Base-by-base conservation (phyloP, 1,140 invertebrate species). In the Calliopsis andreniformis region DNA sequence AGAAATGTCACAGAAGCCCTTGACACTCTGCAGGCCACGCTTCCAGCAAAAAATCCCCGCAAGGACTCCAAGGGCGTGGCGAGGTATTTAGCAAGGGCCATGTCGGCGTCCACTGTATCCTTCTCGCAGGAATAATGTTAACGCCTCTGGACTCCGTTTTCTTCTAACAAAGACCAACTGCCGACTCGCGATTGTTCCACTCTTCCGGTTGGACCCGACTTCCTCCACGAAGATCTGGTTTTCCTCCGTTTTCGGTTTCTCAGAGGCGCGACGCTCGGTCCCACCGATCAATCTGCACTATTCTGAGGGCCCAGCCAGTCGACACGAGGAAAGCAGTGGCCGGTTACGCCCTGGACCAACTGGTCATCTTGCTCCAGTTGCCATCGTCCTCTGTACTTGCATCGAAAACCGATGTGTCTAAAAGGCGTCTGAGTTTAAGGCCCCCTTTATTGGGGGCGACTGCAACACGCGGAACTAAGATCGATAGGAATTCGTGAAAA, bases 121-220 rank as follows among this genome's bases (percentile, higher is more conserved):
- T 25, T 78, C 56, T 49, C 30, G 30, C 63, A 20, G 63, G 68
- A 61, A 81, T 85, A 80, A 49, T 82, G 85, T 88, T 86, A 86
- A 87, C 76, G 85, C 82, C 78, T 86, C 47, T 64, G 53, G 45
- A 82, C 73, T 84, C 73, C 73, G 78, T 64, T 85, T 82, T 79
- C 72, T 80, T 59, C 69, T 66, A 76, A 88, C 86, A 88, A 88
- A 88, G 79, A 72, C 71, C 78, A 71, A 86, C 71, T 69, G 69
- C 70, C 72, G 45, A 39, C 55, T 16, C 47, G 45, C 78, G 79
- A 87, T 88, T 88, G 86, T 87, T 59, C 77, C 67, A 25, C 63
- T 66, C 86, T 89, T 89, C 87, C 87, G 87, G 86, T 86, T 76
- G 39, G 58, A 72, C 69, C 4, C 49, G 20, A 12, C 32, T 53